Evolutionary conservation across 2,113 vertebrate genomes (phyloP).

Genomic region (Silurus asotus): DNA sequence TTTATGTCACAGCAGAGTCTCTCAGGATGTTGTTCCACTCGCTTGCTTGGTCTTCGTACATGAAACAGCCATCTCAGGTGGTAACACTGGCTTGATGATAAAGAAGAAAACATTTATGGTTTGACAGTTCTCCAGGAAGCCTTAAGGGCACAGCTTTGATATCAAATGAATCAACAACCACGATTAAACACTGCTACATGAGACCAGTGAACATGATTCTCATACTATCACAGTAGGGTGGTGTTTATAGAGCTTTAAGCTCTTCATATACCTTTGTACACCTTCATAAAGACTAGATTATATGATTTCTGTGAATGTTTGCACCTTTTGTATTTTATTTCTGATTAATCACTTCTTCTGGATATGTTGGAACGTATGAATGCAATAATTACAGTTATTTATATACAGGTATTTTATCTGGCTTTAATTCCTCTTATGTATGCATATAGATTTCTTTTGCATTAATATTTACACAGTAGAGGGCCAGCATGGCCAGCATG

Average conservation of each 20-base stretch:
- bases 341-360: background rate
- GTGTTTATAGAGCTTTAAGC: background rate
- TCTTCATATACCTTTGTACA: background rate
- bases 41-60: slow-evolving; percentile 65
- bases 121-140: slow-evolving; percentile 64
- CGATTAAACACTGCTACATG: slow-evolving; percentile 57
- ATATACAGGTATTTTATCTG: background rate
- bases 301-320: background rate
- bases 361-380: background rate
- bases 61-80: slow-evolving; percentile 82
- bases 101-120: slow-evolving; percentile 74
- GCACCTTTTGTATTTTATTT: background rate
- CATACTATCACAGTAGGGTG: slow-evolving; percentile 10
- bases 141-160: slow-evolving; percentile 74
- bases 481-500: too few species aligned
- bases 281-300: background rate
- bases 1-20: slow-evolving; percentile 73
- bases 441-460: background rate
- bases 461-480: background rate
- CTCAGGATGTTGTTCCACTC: slow-evolving; percentile 70
- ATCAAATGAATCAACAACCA: slow-evolving; percentile 66
- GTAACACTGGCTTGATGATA: slow-evolving; percentile 73
- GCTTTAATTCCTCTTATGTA: background rate
- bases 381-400: background rate
- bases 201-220: slow-evolving; percentile 42